Base-by-base conservation (phyloP, 2,797 vertebrate genomes). In the Stomatorhinus walkeri region DNA sequence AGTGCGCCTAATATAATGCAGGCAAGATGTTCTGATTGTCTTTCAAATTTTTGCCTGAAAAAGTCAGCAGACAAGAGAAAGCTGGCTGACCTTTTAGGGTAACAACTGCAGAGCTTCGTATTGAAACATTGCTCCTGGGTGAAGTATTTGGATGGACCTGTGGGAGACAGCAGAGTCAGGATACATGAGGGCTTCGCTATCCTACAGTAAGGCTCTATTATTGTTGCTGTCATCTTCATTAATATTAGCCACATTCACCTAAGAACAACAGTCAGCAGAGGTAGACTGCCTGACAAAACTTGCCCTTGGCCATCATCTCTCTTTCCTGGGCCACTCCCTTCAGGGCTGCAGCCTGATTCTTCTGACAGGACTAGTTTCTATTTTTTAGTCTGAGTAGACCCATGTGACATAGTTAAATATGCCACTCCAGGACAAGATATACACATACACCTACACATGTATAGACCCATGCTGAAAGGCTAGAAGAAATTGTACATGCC, bases 101-200 rank as follows among this genome's bases (percentile, higher is more conserved):
- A 95, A 95, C 94, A 94, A 94, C 91, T 94, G 91, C 90, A 92
- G 91, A 93, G 92, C 93, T 94, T 91, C 91, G 91, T 92, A 90
- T 91, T 94, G 92, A 96, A 95, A 94, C 94, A 95, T 94, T 91
- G 92, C 92, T 93, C 95, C 93, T 92, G 88, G 52, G 93, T 92
- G 95, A 90, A 92, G 90, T 92, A 91, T 94, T 94, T 91, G 90
- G 92, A 93, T 92, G 91, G 92, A 93, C 92, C 89, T 92, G 91
- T 88, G 90, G 88, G 91, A 28, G 89, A 89, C 93, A 89, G 91
- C 22, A 32, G 72, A 64, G 91, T 91, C 95, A 95, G 93, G 94
- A 98, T 97, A 95, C 94, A 94, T 96, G 91, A 97, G 94, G 89
- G 93, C 92, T 93, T 96, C 94, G 89, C 92, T 96, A 90, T 95